Percentiles rank a stretch among this genome's conserved stretches.
Evolutionary conservation across 2,113 vertebrate species (phyloP).

Genomic region (Leucopternis melanops): DNA sequence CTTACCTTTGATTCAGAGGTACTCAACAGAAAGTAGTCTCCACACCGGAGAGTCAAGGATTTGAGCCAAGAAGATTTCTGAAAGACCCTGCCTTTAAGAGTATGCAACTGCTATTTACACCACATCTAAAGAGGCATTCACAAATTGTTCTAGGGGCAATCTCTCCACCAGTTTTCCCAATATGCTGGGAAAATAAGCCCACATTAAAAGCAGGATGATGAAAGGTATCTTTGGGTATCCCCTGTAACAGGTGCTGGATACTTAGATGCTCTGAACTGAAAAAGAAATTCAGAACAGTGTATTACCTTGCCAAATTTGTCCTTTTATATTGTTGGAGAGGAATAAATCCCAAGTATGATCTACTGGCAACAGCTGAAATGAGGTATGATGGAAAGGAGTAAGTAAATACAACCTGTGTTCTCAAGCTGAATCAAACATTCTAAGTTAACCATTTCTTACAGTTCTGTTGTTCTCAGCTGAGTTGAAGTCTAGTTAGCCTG

Average conservation of each 20-base stretch:
- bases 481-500: neutral
- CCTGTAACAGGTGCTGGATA: neutral
- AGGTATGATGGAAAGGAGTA: neutral
- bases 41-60: neutral
- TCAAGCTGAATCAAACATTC: neutral
- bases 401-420: neutral
- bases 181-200: neutral
- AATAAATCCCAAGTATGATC: neutral
- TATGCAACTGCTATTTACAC: neutral
- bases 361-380: neutral
- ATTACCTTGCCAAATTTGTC: neutral
- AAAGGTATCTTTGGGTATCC: neutral
- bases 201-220: neutral
- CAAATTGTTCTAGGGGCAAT: neutral
- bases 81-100: neutral
- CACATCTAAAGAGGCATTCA: neutral
- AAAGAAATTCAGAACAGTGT: neutral
- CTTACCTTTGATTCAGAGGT: neutral
- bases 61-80: neutral
- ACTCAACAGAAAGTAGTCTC: neutral
- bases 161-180: neutral
- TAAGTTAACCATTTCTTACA: neutral
- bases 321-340: neutral
- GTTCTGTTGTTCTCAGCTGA: neutral
- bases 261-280: neutral